Conservation (phyloP, 2,113 vertebrate species). For the Peromyscus californicus region DNA sequence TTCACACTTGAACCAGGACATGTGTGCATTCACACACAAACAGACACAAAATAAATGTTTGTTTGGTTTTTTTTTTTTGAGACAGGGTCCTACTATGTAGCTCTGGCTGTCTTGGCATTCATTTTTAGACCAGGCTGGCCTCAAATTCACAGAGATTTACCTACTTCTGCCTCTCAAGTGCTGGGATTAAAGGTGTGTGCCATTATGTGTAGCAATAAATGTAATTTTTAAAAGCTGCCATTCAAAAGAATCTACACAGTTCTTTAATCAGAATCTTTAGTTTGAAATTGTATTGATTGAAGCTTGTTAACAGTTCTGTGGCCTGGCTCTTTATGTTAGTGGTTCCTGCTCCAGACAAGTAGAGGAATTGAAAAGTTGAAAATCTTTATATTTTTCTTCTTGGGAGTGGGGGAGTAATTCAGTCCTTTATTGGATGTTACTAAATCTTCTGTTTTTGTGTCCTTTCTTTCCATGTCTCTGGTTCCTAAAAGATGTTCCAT, state of each 20-base stretch:
- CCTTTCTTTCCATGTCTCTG: neutral
- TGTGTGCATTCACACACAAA: neutral
- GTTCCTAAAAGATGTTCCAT: slow-evolving; percentile 19
- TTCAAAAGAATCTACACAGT: neutral
- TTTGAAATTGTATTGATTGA: neutral
- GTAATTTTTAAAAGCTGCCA: neutral
- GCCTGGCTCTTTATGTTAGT: neutral
- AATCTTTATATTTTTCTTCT: neutral
- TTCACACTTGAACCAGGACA: neutral
- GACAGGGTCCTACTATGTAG: too few species aligned
- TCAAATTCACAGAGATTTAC: neutral
- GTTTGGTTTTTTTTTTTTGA: neutral
- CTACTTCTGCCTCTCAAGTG: neutral
- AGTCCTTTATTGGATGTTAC: neutral
- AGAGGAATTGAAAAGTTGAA: neutral
- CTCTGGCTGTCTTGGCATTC: neutral
- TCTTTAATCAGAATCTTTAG: neutral
- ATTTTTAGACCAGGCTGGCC: neutral
- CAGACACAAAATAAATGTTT: neutral
- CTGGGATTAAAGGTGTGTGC: neutral
- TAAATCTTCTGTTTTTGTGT: slow-evolving; percentile 14
- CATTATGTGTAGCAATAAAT: neutral
- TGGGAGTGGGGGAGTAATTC: neutral
- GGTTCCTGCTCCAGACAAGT: neutral
- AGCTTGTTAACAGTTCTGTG: neutral